Evolutionary conservation across 2,113 vertebrate species (phyloP), one percentile per base, ranked within the genome.

Genomic region (Sebastes fasciatus): DNA sequence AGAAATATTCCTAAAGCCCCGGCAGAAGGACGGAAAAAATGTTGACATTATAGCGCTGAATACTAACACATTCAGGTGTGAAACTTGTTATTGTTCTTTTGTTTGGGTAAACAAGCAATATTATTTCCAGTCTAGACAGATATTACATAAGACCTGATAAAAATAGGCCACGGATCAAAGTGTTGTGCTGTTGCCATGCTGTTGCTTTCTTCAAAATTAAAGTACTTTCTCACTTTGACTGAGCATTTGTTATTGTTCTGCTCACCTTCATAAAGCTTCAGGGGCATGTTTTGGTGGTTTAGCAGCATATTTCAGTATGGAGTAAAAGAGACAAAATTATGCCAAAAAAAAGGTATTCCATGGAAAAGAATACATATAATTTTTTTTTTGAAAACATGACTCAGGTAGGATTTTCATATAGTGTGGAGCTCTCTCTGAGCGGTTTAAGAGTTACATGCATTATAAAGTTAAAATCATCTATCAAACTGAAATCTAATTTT

Each of bases 61-160:
- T 6, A 19, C 14, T 0, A 34, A 63, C 4, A 26, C 8, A n/a
- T 16, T 26, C 52, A 66, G 45, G 45, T 54, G 74, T 57, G 45
- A 65, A 58, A 48, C 34, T 46, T 46, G 23, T 43, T 64, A 14
- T 45, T 49, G 67, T 49, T 60, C 23, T 26, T n/a, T 48, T 57
- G 45, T 42, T 80, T 57, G n/a, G 1, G 26, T 68, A 77, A 83
- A 83, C 76, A 84, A 34, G 34, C 66, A 42, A n/a, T 75, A 12
- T 66, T 42, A 1, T 61, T 51, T 42, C 57, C 21, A 19, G 86
- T 87, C 77, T 48, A 84, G 82, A 81, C 86, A 46, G 68, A 65
- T 52, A 21, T 77, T 74, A 77, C 64, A 65, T 78, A 65, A 88
- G 51, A 5, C 26, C 23, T 65, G 42, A 71, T 79, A 43, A 58